Evolutionary conservation across 2,888 invertebrate species (phyloP), one percentile per base, ranked within the genome.

Genomic region (Myopa testacea): DNA sequence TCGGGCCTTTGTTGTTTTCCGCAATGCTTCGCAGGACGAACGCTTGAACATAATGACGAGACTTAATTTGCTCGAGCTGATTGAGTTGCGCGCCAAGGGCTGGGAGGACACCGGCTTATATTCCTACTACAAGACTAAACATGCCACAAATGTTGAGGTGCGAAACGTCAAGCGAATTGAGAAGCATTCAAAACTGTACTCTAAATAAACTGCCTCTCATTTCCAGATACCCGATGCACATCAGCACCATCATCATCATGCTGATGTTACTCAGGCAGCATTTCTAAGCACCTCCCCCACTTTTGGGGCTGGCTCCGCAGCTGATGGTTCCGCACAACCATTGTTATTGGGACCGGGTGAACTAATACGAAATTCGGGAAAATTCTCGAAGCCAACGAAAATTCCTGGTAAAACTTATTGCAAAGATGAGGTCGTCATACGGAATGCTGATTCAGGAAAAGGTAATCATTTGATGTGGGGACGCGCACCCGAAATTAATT

Each of bases 381-480:
- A 96, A 90, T 96, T 95, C 89, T 91, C 93, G 74, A 95, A 95
- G 89, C 96, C 96, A 62, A 96, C 96, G 14, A 94, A 96, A 89
- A 95, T 97, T 84, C 95, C 96, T 71, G 96, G 96, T 83, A 97
- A 97, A 90, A 96, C 95, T 88, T 97, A 96, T 90, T 96, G 96
- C 86, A 96, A 97, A 89, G 97, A 98, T 88, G 98, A 98, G 90
- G 95, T 97, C 81, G 95, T 97, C 80, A 98, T 98, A 86, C 92
- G 97, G 82, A 98, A 98, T 89, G 95, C 96, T 80, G 98, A 98
- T 90, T 97, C 97, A 74, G 98, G 98, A 86, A 98, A 98, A 95
- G 97, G 97, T 96, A 91, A 76, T 74, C 50, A 2, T 26, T 26
- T 26, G 45, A 34, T 58, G 58, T 58, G 10, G 52, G 14, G 6